Percentiles rank a stretch among this genome's conserved stretches.
phyloP scores from a whole-genome alignment of 2,113 vertebrate genomes.

The Charina bottae region DNA sequence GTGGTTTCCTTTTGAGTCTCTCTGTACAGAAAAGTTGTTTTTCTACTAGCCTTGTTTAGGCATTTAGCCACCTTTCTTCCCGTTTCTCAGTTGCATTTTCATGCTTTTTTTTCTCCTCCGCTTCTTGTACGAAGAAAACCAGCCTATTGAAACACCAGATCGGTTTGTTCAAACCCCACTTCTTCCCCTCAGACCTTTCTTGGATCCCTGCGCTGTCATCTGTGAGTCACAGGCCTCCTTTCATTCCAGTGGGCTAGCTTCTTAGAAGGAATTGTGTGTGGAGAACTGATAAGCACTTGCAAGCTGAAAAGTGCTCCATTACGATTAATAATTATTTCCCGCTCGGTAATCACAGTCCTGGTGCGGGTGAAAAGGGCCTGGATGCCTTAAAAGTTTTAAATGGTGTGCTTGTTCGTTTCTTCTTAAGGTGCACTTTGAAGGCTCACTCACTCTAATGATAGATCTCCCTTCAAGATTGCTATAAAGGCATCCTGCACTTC shows the following conservation, averaged over 20 bases:
- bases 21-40: background rate
- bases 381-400: constrained; percentile 43
- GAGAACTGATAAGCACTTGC: constrained; percentile 2
- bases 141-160: background rate
- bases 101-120: background rate
- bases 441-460: constrained; percentile 42
- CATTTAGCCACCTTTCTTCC: background rate
- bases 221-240: constrained; percentile 12
- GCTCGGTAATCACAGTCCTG: constrained; percentile 31
- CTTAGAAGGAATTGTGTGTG: constrained; percentile 6
- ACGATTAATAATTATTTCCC: constrained; percentile 14
- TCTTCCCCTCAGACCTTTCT: background rate
- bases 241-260: background rate
- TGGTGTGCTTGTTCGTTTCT: constrained; percentile 23
- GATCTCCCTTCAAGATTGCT: constrained; percentile 39
- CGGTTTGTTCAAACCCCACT: background rate
- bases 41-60: background rate
- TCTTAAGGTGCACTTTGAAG: constrained; percentile 34
- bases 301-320: background rate
- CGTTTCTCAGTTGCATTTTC: background rate
- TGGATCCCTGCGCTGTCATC: background rate
- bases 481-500: constrained; percentile 55
- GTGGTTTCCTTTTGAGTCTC: background rate
- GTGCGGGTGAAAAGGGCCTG: constrained; percentile 22
- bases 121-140: background rate